A percentile compares a stretch with the other conserved stretches of the same genome.
Evolutionary conservation across 2,888 invertebrate genomes (phyloP).

Genomic region (Lycophotia porphyrea): DNA sequence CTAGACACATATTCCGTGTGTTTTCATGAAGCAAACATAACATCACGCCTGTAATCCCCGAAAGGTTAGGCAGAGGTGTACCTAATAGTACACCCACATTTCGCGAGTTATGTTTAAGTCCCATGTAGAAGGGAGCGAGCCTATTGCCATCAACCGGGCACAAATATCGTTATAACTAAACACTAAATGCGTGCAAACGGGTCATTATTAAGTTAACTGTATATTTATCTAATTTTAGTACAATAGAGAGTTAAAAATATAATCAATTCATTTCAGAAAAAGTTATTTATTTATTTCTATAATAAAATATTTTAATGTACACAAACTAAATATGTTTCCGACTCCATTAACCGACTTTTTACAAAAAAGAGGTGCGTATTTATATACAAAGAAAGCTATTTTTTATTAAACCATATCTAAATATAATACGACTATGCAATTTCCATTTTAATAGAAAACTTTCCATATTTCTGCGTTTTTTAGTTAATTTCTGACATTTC

Average conservation of each 20-base stretch:
- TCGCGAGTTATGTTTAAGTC: not conserved
- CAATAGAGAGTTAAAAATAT: slow-evolving; percentile 46
- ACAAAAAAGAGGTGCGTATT: slow-evolving; percentile 52
- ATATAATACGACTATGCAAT: slow-evolving; percentile 54
- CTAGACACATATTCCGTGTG: not conserved
- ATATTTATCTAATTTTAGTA: slow-evolving; percentile 37
- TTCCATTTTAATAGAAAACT: slow-evolving; percentile 2
- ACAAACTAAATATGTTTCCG: slow-evolving; percentile 49
- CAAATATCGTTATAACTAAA: not conserved
- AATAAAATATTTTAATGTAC: slow-evolving; percentile 36
- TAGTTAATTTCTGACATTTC: slow-evolving; percentile 2
- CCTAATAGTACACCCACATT: not conserved
- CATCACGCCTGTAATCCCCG: not conserved
- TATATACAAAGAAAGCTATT: slow-evolving; percentile 61
- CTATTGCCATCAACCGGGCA: not conserved
- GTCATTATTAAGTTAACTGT: not conserved
- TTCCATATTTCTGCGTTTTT: not conserved
- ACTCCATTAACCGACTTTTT: slow-evolving; percentile 52
- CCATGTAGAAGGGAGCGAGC: not conserved
- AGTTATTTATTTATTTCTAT: slow-evolving; percentile 33
- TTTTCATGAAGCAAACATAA: not conserved
- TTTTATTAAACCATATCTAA: slow-evolving; percentile 49
- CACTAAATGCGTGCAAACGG: slow-evolving; percentile 23
- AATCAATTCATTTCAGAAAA: slow-evolving; percentile 45
- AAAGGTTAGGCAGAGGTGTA: not conserved